Conservation (phyloP, 1,140 invertebrate genomes). For the Zophobas atratus region DNA sequence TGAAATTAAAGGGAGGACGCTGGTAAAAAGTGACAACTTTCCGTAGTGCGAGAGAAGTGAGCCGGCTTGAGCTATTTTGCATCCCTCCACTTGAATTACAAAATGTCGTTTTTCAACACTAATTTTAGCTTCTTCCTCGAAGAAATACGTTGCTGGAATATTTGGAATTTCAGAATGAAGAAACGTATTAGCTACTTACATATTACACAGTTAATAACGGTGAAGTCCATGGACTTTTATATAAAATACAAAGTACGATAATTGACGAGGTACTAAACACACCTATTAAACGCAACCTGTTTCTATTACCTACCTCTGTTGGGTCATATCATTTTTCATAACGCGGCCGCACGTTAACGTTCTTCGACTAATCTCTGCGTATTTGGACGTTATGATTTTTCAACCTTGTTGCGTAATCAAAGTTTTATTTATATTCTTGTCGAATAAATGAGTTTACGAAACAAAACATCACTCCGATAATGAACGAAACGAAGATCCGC, state of each 20-base stretch:
- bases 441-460: neutral
- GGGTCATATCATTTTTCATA: conserved; percentile 11
- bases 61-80: neutral
- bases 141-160: neutral
- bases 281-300: conserved; percentile 37
- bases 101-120: conserved; percentile 6
- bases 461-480: neutral
- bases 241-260: conserved; percentile 39
- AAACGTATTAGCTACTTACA: neutral
- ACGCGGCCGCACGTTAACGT: conserved; percentile 3
- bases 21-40: neutral
- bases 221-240: conserved; percentile 32
- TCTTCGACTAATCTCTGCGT: neutral
- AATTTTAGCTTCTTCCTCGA: neutral
- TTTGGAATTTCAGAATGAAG: neutral
- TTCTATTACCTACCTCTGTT: conserved; percentile 26
- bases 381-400: neutral
- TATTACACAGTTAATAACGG: conserved; percentile 17
- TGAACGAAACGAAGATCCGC: neutral
- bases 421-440: neutral
- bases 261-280: conserved; percentile 41
- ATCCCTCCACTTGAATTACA: conserved; percentile 7
- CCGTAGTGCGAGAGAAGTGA: neutral
- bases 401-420: neutral
- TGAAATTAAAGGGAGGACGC: neutral